phyloP scores from a whole-genome alignment of 2,888 invertebrate species.

The Muscina levida region DNA sequence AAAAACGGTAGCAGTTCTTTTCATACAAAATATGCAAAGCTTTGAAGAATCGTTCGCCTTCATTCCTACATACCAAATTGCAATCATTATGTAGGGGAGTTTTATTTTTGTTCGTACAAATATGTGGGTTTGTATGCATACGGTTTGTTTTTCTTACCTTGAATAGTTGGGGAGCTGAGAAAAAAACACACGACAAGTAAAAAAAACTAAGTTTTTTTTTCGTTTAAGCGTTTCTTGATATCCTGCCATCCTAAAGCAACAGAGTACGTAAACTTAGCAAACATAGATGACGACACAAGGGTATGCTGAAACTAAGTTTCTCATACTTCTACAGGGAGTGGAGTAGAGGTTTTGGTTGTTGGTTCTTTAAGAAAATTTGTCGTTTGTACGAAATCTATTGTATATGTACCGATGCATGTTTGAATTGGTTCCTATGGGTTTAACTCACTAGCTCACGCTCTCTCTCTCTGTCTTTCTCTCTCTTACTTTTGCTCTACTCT shows the following conservation, averaged over 20 bases:
- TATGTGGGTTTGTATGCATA: no score
- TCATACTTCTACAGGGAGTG: no score
- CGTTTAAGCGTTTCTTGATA: slow-evolving; percentile 8
- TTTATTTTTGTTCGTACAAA: no score
- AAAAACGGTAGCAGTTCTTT: background rate
- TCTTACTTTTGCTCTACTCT: no score
- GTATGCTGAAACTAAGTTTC: no score
- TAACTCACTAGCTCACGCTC: slow-evolving; percentile 41
- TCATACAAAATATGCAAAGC: background rate
- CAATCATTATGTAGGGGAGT: no score
- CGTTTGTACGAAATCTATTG: slow-evolving; percentile 35
- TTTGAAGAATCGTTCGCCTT: background rate
- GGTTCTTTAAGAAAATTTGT: slow-evolving; percentile 39
- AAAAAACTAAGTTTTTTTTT: background rate
- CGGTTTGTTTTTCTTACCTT: slow-evolving; percentile 1
- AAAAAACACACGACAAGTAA: background rate
- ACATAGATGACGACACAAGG: background rate
- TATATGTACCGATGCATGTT: slow-evolving; percentile 3
- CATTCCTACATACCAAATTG: background rate
- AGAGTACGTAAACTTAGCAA: background rate
- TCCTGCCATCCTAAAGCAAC: background rate
- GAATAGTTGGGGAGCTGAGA: background rate
- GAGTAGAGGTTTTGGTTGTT: background rate
- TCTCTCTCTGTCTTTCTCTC: no score
- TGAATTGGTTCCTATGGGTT: background rate